phyloP scores from a whole-genome alignment of 23 tunicate genomes.

The Styela clava region DNA sequence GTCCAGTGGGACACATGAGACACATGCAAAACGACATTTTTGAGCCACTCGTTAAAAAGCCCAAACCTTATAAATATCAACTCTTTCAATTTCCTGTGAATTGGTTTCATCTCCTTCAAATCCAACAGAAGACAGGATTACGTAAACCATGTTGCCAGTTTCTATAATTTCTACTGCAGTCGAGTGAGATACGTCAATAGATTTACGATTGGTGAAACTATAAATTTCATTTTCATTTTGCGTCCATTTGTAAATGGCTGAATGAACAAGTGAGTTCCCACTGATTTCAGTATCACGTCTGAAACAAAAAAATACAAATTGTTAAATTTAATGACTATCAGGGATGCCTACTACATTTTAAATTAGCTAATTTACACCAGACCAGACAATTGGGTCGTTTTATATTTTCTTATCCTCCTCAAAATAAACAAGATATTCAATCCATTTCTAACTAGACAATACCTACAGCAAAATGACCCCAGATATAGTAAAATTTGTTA shows the following conservation, averaged over 20 bases:
- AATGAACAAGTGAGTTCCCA: slow-evolving; percentile 30
- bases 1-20: too few species aligned
- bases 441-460: too few species aligned
- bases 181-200: slow-evolving; percentile 51
- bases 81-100: slow-evolving; percentile 1
- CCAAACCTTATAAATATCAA: slow-evolving; percentile 60
- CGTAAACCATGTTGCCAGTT: slow-evolving; percentile 17
- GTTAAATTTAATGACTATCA: too few species aligned
- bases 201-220: slow-evolving; percentile 31
- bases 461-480: too few species aligned
- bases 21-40: too few species aligned
- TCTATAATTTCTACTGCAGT: slow-evolving; percentile 27
- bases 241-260: slow-evolving; percentile 64
- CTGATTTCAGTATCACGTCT: slow-evolving; percentile 57
- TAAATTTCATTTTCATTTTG: background rate
- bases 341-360: too few species aligned
- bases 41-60: too few species aligned
- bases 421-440: too few species aligned
- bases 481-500: too few species aligned
- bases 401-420: too few species aligned
- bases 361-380: too few species aligned
- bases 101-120: background rate
- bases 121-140: slow-evolving; percentile 27
- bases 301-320: slow-evolving; percentile 22
- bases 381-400: too few species aligned